Percentiles rank a stretch among this genome's conserved stretches.
Evolutionary conservation across 2,888 invertebrate species (phyloP).

Genomic region (Cryptocephalus moraei): DNA sequence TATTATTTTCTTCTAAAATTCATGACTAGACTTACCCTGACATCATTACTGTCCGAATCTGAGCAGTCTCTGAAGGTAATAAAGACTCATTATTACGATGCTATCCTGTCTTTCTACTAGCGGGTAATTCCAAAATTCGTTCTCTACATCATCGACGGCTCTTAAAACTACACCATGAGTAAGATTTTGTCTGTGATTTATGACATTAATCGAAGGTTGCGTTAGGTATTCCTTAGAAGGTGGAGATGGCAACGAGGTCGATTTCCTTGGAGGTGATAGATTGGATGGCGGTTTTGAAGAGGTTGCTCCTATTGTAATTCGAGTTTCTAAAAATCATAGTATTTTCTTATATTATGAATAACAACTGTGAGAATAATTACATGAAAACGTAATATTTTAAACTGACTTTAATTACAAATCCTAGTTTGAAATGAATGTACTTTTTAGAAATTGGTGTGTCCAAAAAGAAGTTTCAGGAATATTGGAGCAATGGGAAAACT

Average conservation of each 20-base stretch:
- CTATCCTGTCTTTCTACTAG: constrained; percentile 18
- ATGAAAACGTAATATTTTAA: too few relatives aligned
- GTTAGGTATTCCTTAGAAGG: not conserved
- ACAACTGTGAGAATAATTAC: too few relatives aligned
- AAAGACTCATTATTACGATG: constrained; percentile 26
- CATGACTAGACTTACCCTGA: not conserved
- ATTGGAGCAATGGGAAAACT: not conserved
- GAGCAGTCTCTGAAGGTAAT: constrained; percentile 25
- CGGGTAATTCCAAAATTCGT: constrained; percentile 24
- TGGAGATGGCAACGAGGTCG: too few relatives aligned
- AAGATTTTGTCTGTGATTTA: not conserved
- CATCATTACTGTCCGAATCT: constrained; percentile 1
- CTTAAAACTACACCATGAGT: constrained; percentile 19
- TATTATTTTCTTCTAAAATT: too few relatives aligned
- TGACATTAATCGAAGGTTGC: not conserved
- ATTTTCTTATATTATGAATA: too few relatives aligned
- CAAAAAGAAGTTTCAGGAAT: not conserved
- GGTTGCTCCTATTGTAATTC: too few relatives aligned
- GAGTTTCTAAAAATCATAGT: too few relatives aligned
- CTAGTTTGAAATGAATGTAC: too few relatives aligned
- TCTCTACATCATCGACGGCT: constrained; percentile 25
- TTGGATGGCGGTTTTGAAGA: not conserved
- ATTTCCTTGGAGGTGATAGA: too few relatives aligned
- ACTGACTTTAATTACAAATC: too few relatives aligned
- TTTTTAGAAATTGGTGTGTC: too few relatives aligned